Conservation (phyloP, 2,888 invertebrate species). For the Halocaridina rubra region DNA sequence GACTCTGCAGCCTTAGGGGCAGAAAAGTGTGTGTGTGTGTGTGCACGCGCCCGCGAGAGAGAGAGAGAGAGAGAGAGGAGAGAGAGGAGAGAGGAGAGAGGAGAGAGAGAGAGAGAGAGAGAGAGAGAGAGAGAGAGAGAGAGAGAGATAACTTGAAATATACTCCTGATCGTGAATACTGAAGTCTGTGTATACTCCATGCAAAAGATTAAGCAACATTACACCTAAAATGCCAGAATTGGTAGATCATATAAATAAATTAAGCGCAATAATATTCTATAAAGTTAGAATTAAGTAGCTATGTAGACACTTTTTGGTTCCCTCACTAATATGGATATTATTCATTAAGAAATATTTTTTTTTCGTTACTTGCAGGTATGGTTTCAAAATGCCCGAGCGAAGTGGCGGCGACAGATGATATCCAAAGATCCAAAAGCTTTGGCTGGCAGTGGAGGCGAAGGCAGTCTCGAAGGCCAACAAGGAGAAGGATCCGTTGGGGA, state of each 20-base stretch:
- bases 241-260: no score
- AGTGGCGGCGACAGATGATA: slow-evolving; percentile 55
- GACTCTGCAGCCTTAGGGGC: no score
- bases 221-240: no score
- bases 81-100: neutral
- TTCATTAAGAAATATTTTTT: neutral
- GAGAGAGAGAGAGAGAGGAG: neutral
- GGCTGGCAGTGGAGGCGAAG: slow-evolving; percentile 38
- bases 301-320: no score
- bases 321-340: no score
- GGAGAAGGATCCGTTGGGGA: slow-evolving; percentile 40
- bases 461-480: slow-evolving; percentile 28
- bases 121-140: neutral
- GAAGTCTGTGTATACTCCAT: no score
- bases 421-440: slow-evolving; percentile 56
- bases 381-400: slow-evolving; percentile 63
- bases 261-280: no score
- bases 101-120: neutral
- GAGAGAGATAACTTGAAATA: neutral
- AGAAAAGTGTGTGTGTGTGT: no score
- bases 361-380: slow-evolving; percentile 52
- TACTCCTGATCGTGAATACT: no score
- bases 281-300: no score
- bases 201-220: no score
- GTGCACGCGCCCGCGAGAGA: no score